Evolutionary conservation across 2,113 vertebrate species (phyloP).

Genomic region (Probosciger aterrimus): DNA sequence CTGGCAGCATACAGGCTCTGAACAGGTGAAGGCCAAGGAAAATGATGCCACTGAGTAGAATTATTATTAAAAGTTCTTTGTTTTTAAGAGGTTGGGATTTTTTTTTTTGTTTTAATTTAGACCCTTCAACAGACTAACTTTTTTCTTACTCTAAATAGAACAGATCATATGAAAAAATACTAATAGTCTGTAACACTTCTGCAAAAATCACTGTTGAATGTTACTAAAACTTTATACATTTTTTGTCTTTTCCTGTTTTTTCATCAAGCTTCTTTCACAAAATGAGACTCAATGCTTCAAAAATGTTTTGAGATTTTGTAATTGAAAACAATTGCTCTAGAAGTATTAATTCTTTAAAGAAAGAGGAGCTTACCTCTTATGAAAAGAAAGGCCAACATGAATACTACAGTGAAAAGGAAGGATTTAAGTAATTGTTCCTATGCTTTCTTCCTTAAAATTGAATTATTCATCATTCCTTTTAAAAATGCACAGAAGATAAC

Average conservation of each 20-base stretch:
- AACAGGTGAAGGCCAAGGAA: neutral
- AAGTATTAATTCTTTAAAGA: neutral
- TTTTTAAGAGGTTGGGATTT: neutral
- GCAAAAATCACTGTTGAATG: neutral
- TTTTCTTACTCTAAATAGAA: neutral
- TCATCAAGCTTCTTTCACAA: neutral
- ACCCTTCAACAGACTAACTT: neutral
- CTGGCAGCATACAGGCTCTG: neutral
- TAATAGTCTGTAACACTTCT: neutral
- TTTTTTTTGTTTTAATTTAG: neutral
- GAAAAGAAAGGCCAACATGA: neutral
- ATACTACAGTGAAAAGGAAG: constrained; percentile 20
- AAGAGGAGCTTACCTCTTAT: neutral
- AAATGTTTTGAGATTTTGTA: neutral
- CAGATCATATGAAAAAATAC: neutral
- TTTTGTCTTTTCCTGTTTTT: neutral
- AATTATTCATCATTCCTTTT: constrained; percentile 56
- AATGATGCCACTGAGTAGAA: neutral
- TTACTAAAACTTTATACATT: neutral
- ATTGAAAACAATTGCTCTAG: neutral
- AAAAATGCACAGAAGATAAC: neutral
- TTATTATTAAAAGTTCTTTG: neutral
- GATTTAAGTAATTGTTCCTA: neutral
- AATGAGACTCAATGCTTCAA: neutral
- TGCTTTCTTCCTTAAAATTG: constrained; percentile 6